Conservation (phyloP, 2,113 vertebrate species). For the Addax nasomaculatus region DNA sequence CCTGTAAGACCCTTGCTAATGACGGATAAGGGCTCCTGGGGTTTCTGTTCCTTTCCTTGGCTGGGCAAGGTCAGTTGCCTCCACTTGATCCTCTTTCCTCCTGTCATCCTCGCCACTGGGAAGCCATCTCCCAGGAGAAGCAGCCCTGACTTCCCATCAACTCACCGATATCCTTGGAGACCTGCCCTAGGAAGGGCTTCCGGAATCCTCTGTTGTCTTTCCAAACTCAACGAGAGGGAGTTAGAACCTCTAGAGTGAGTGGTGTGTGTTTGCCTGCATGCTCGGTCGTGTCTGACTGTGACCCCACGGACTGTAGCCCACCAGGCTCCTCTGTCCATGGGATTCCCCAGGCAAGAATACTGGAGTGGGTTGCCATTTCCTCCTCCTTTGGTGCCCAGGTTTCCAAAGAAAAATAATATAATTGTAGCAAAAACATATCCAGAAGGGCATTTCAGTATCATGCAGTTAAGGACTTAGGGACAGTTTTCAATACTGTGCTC, state of each 20-base stretch:
- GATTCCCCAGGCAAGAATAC: neutral
- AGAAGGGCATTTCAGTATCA: slow-evolving; percentile 41
- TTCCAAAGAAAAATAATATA: slow-evolving; percentile 57
- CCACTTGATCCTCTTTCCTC: neutral
- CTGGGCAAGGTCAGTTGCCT: neutral
- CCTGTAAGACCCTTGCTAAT: too few species aligned
- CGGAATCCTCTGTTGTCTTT: neutral
- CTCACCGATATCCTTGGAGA: neutral
- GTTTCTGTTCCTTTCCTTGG: neutral
- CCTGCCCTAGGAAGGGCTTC: neutral
- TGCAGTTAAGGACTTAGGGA: slow-evolving; percentile 42
- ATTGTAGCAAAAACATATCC: slow-evolving; percentile 38
- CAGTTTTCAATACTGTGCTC: slow-evolving; percentile 38
- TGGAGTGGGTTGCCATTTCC: neutral
- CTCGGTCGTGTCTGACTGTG: fast-evolving
- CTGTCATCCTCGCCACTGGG: fast-evolving
- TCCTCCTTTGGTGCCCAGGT: neutral
- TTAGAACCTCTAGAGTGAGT: neutral
- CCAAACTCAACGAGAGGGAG: neutral
- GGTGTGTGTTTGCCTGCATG: neutral
- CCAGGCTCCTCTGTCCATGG: neutral
- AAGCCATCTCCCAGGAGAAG: neutral
- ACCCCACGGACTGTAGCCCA: neutral
- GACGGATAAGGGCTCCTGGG: neutral
- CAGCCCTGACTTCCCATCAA: neutral